A percentile compares a stretch with the other conserved stretches of the same genome.
These are phyloP conservation scores for Taeniopygia guttata DNA, from an alignment of 2,797 vertebrate genomes.

Conservation along the genomic window DNA sequence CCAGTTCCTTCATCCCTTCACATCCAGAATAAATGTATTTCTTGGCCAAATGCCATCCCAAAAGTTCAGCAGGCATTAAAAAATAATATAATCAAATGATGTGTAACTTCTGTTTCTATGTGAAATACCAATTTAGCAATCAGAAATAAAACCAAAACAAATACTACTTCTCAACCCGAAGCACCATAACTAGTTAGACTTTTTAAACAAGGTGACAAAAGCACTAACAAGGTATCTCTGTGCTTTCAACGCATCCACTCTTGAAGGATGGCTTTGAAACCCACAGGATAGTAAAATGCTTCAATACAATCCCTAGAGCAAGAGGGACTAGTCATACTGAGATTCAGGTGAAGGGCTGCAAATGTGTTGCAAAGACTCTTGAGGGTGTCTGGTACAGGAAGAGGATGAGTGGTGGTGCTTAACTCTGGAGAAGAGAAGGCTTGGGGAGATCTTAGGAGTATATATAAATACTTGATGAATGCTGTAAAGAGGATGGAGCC, in stretches of 20 bases:
- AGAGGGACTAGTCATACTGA: fast-evolving
- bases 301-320: fast-evolving
- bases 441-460: not conserved
- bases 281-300: not conserved
- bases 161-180: not conserved
- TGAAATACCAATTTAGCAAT: not conserved
- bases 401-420: not conserved
- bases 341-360: not conserved
- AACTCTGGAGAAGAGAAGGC: not conserved
- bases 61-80: not conserved
- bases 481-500: not conserved
- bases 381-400: not conserved
- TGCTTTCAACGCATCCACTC: not conserved
- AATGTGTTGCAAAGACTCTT: not conserved
- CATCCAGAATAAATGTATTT: not conserved
- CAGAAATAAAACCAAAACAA: not conserved
- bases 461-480: not conserved
- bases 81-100: not conserved
- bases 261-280: not conserved
- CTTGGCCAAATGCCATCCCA: not conserved
- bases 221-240: not conserved
- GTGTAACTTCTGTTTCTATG: not conserved
- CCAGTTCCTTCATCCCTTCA: not conserved
- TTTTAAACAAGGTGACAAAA: not conserved
- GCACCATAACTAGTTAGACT: not conserved